These are phyloP conservation scores for Plutella xylostella DNA, from an alignment of 2,888 invertebrate species.

Conservation along the genomic window DNA sequence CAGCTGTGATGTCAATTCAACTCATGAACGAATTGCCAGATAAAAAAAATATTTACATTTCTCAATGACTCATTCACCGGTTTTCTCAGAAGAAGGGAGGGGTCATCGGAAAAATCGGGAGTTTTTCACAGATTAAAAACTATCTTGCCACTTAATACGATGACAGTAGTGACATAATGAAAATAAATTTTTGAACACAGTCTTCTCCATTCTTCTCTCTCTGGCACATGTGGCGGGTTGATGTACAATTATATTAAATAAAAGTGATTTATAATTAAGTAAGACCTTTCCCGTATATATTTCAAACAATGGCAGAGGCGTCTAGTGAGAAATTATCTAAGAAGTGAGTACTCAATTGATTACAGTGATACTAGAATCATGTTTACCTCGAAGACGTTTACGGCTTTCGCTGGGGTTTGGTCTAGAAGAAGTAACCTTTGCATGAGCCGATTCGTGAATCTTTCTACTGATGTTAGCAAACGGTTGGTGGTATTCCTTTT, in stretches of 20 bases:
- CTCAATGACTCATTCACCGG: not conserved
- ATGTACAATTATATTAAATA: no score
- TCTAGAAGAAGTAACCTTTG: conserved; percentile 28
- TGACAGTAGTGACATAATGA: not conserved
- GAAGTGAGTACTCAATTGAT: conserved; percentile 68
- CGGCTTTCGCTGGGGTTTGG: conserved; percentile 23
- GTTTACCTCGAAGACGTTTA: conserved; percentile 33
- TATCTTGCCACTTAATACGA: not conserved
- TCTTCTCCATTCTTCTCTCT: no score
- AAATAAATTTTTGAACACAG: not conserved
- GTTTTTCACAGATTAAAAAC: not conserved
- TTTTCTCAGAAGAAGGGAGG: not conserved
- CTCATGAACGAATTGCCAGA: conserved; percentile 3
- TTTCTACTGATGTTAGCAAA: conserved; percentile 40
- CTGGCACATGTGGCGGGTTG: not conserved
- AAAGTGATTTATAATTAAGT: no score
- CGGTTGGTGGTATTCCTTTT: conserved; percentile 38
- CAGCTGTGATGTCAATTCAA: conserved; percentile 56
- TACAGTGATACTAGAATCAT: no score
- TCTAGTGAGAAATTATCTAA: conserved; percentile 73
- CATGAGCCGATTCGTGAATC: conserved; percentile 31
- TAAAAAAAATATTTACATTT: not conserved
- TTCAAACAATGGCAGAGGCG: conserved; percentile 66
- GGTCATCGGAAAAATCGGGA: not conserved
- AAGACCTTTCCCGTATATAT: no score